Base-by-base conservation (phyloP, 2,888 invertebrate species). In the Glaucopsyche alexis region DNA sequence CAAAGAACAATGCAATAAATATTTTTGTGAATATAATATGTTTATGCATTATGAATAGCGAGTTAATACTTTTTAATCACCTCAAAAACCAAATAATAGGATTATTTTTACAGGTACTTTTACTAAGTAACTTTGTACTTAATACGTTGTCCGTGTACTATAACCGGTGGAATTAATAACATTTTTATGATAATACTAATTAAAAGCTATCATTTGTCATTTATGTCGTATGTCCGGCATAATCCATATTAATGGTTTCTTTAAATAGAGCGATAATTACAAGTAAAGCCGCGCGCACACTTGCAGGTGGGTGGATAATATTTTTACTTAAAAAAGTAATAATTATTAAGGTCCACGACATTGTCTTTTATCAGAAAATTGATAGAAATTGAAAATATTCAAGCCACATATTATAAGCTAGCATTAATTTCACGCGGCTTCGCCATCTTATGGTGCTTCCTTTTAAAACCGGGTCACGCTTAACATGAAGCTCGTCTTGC, bases 161-260 rank as follows among this genome's bases (percentile, higher is more conserved):
- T 45, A 13, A 67, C 66, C 66, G 47, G 69, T 69, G 45, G 47
- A 71, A 50, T 73, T 72, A 71, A 75, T 71, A 74, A 71, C 40
- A 70, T 75, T 75, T 71, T 72, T 74, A 74, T 73, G 38, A 70
- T 64, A 74, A 72, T 66, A 71, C 40, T 71, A 72, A 75, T 83
- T 83, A 82, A 80, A 81, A 82, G 81, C 76, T 80, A 79, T 77
- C 80, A 81, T 80, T 79, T 81, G 83, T 83, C 83, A 81, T 79
- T 80, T 79, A 81, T 80, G 83, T 82, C 81, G 82, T 83, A 83
- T 78, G 79, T 79, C 78, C 76, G 45, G 71, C 74, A 79, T 86
- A 83, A 85, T 87, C 81, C 84, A 85, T 85, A 87, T 86, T 84
- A 85, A 87, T 85, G 77, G 83, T 78, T 80, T 82, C 82, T 82